These are phyloP conservation scores for Solen grandis DNA, from an alignment of 1,140 invertebrate species.

Conservation along the genomic window DNA sequence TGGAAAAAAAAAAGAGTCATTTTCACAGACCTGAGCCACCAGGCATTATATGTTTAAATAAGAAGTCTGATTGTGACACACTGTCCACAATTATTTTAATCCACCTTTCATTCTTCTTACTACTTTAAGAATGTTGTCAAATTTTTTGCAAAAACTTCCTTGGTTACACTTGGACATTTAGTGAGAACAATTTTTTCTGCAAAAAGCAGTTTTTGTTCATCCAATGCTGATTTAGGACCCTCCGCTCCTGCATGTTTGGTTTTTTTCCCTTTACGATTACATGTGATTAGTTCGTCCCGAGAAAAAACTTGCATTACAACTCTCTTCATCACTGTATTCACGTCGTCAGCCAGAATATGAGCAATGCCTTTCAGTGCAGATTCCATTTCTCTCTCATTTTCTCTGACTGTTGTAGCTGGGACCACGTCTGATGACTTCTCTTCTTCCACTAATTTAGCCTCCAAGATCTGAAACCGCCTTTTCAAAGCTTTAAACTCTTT, in stretches of 20 bases:
- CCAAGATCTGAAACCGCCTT: neutral
- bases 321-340: neutral
- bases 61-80: too few species aligned
- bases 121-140: too few species aligned
- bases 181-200: too few species aligned
- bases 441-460: neutral
- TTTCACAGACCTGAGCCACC: too few species aligned
- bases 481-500: constrained; percentile 19
- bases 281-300: neutral
- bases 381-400: constrained; percentile 1
- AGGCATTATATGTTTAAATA: too few species aligned
- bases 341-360: neutral
- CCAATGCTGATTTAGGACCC: too few species aligned
- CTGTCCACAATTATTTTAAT: too few species aligned
- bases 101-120: too few species aligned
- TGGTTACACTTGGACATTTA: too few species aligned
- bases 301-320: neutral
- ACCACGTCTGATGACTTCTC: neutral
- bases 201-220: too few species aligned
- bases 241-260: neutral
- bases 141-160: too few species aligned
- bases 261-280: neutral
- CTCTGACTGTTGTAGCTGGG: neutral
- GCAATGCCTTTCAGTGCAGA: neutral
- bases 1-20: too few species aligned